These are phyloP conservation scores for Ammodramus savannarum DNA, from an alignment of 2,113 vertebrate species.

Conservation along the genomic window DNA sequence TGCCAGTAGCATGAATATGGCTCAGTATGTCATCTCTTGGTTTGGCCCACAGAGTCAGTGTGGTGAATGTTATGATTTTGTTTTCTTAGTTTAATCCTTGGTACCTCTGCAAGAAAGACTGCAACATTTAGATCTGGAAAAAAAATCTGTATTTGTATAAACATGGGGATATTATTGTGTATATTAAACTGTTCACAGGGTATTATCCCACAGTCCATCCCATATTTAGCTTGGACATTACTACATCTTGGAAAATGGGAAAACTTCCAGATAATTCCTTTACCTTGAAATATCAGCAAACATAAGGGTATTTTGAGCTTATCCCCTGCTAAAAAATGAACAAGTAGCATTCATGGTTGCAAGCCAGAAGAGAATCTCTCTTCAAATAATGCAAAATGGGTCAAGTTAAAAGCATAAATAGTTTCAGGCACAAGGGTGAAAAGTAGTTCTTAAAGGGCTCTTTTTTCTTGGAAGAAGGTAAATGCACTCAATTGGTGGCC, in stretches of 20 bases:
- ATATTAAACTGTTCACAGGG: constrained; percentile 66
- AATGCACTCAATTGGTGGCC: neutral
- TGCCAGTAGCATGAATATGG: neutral
- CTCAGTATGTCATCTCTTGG: neutral
- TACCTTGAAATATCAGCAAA: constrained; percentile 76
- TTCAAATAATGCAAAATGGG: constrained; percentile 46
- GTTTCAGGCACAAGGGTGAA: constrained; percentile 18
- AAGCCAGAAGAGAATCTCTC: constrained; percentile 42
- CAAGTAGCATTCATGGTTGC: constrained; percentile 35
- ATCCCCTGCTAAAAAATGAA: constrained; percentile 45
- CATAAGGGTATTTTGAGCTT: constrained; percentile 65
- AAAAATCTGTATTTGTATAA: constrained; percentile 49
- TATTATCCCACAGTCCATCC: constrained; percentile 64
- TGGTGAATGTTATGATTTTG: neutral
- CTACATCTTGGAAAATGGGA: constrained; percentile 73
- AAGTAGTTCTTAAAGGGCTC: neutral
- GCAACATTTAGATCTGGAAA: constrained; percentile 37
- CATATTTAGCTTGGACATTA: constrained; percentile 73
- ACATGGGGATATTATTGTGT: constrained; percentile 54
- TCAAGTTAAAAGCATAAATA: constrained; percentile 1
- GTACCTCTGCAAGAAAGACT: neutral
- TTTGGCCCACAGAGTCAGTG: neutral
- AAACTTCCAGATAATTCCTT: constrained; percentile 70
- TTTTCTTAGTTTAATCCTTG: neutral
- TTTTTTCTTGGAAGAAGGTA: neutral